Evolutionary conservation across 2,888 invertebrate species (phyloP).

Genomic region (Amblyteles armatorius): DNA sequence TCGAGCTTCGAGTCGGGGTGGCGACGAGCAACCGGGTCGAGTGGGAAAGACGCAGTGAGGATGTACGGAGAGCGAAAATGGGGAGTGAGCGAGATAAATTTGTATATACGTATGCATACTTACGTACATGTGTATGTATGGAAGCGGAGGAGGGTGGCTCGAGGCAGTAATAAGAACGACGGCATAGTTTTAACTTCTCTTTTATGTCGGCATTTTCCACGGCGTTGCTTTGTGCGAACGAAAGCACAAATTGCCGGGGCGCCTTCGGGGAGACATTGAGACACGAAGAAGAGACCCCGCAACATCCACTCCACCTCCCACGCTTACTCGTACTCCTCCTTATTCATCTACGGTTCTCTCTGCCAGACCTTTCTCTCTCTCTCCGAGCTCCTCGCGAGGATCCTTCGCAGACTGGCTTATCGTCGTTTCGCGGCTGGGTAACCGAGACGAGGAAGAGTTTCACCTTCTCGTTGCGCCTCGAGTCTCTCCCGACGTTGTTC

Average conservation of each 20-base stretch:
- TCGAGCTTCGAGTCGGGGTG: constrained; percentile 38
- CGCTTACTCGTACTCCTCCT: constrained; percentile 59
- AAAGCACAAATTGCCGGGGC: constrained; percentile 83
- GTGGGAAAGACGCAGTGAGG: constrained; percentile 31
- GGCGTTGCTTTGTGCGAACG: constrained; percentile 84
- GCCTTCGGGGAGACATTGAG: constrained; percentile 84
- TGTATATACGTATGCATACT: constrained; percentile 5
- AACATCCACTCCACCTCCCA: constrained; percentile 64
- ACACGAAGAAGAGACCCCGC: constrained; percentile 77
- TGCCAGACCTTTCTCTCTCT: constrained; percentile 43
- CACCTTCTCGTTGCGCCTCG: constrained; percentile 43
- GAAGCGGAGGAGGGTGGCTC: constrained; percentile 77
- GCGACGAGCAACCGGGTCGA: constrained; percentile 57
- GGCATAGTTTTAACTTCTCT: constrained; percentile 85
- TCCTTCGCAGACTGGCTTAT: constrained; percentile 58
- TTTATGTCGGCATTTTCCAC: constrained; percentile 83
- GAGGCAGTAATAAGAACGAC: constrained; percentile 84
- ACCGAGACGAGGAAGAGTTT: constrained; percentile 44
- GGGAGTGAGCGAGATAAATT: constrained; percentile 21
- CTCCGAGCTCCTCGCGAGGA: constrained; percentile 57
- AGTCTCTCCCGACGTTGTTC: constrained; percentile 21
- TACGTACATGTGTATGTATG: constrained; percentile 51
- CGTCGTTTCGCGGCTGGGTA: constrained; percentile 60
- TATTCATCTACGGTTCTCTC: constrained; percentile 55
- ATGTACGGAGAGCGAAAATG: constrained; percentile 54